Evolutionary conservation across 2,888 invertebrate genomes (phyloP).

Genomic region (Cecidostiba fungosa): DNA sequence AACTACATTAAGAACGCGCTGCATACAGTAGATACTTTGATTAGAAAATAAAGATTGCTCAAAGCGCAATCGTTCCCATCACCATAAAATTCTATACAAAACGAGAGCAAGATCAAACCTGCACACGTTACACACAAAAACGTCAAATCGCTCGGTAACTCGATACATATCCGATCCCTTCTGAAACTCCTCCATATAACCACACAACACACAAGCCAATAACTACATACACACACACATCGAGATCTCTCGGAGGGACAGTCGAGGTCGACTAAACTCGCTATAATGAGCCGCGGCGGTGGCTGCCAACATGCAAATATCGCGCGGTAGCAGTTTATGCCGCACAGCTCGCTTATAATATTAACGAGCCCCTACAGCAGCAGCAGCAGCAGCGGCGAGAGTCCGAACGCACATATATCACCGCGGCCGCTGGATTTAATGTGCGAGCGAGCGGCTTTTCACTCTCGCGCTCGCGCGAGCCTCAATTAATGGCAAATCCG

Average conservation of each 20-base stretch:
- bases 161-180: background rate
- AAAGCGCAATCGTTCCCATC: too few species aligned
- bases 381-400: background rate
- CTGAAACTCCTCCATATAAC: background rate
- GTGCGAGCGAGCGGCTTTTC: constrained; percentile 30
- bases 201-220: background rate
- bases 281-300: constrained; percentile 11
- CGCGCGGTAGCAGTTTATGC: constrained; percentile 26
- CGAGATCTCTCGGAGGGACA: background rate
- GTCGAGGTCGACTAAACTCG: constrained; percentile 27
- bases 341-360: constrained; percentile 21
- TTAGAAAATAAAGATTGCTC: too few species aligned
- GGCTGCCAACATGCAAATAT: constrained; percentile 18
- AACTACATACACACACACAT: background rate
- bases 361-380: constrained; percentile 33
- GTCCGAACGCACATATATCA: constrained; percentile 9
- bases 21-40: too few species aligned
- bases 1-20: too few species aligned
- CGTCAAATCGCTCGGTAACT: background rate
- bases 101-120: too few species aligned
- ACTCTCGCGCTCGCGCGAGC: constrained; percentile 19
- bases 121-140: background rate
- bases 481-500: constrained; percentile 38
- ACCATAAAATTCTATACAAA: too few species aligned
- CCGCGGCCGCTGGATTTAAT: constrained; percentile 21